Conservation (phyloP, 2,888 invertebrate genomes). For the Diplolepis rosae region DNA sequence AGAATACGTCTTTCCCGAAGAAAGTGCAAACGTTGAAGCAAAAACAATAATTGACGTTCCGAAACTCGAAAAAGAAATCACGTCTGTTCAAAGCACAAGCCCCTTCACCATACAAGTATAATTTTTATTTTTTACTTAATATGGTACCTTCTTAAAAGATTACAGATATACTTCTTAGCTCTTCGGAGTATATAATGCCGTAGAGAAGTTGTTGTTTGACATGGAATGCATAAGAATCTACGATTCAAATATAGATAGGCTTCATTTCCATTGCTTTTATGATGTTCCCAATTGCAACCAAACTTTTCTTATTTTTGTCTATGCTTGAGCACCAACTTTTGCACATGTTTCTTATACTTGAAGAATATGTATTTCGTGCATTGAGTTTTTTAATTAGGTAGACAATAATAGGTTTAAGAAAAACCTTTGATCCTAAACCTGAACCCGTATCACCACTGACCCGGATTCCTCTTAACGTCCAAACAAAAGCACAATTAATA, state of each 20-base stretch:
- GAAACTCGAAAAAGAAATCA: conserved; percentile 47
- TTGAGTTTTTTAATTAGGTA: background rate
- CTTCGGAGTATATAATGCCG: background rate
- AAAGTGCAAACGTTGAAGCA: conserved; percentile 40
- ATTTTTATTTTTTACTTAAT: background rate
- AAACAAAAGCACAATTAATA: too few species aligned
- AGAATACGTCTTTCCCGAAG: conserved; percentile 61
- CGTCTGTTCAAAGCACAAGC: conserved; percentile 26
- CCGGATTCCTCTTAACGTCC: too few species aligned
- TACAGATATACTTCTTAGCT: conserved; percentile 4
- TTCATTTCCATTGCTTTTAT: conserved; percentile 36
- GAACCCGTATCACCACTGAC: too few species aligned
- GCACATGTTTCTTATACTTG: background rate
- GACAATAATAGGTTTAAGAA: too few species aligned
- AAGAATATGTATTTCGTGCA: background rate
- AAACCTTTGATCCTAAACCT: too few species aligned
- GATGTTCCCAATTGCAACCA: background rate
- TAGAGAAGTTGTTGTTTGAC: conserved; percentile 9
- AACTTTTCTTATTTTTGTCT: background rate
- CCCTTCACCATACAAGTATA: conserved; percentile 39
- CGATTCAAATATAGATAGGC: conserved; percentile 34
- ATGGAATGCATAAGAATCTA: conserved; percentile 22
- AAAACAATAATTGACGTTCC: conserved; percentile 39
- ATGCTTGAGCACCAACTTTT: background rate
- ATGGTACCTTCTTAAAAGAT: background rate